Evolutionary conservation across 2,888 invertebrate genomes (phyloP).

Genomic region (Thumatha senex): DNA sequence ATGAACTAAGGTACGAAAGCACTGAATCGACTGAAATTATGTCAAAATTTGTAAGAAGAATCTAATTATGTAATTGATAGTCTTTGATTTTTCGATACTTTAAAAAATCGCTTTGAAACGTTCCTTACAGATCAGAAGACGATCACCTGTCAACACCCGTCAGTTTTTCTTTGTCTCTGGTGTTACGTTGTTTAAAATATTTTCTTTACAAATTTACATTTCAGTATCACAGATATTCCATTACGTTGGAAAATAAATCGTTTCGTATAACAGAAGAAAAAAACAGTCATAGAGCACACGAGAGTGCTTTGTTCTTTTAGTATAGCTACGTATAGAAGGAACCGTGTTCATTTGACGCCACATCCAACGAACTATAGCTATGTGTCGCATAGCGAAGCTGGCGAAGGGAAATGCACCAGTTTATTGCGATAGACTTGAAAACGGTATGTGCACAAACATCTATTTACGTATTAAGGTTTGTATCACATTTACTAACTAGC

Average conservation of each 20-base stretch:
- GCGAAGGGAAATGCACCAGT: slow-evolving; percentile 23
- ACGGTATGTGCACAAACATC: slow-evolving; percentile 15
- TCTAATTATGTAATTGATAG: neutral
- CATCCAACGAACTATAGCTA: slow-evolving; percentile 38
- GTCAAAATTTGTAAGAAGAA: neutral
- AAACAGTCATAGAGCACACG: slow-evolving; percentile 28
- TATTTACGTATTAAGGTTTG: neutral
- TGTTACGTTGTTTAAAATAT: slow-evolving; percentile 9
- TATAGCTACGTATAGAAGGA: slow-evolving; percentile 31
- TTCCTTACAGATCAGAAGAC: slow-evolving; percentile 24
- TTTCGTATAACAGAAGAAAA: slow-evolving; percentile 15
- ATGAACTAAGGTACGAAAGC: too few species aligned
- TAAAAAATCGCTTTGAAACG: neutral
- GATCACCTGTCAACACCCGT: slow-evolving; percentile 18
- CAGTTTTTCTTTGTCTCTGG: slow-evolving; percentile 14
- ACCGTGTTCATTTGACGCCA: slow-evolving; percentile 34
- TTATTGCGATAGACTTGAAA: slow-evolving; percentile 11
- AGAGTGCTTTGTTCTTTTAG: slow-evolving; percentile 26
- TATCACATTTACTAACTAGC: too few species aligned
- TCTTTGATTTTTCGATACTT: neutral
- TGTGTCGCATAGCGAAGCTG: slow-evolving; percentile 28
- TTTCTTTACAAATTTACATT: neutral
- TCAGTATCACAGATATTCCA: slow-evolving; percentile 2
- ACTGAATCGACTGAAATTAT: too few species aligned
- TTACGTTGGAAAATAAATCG: slow-evolving; percentile 10